Evolutionary conservation across 2,797 vertebrate species (phyloP).

Genomic region (Paramormyrops hopkinsi): DNA sequence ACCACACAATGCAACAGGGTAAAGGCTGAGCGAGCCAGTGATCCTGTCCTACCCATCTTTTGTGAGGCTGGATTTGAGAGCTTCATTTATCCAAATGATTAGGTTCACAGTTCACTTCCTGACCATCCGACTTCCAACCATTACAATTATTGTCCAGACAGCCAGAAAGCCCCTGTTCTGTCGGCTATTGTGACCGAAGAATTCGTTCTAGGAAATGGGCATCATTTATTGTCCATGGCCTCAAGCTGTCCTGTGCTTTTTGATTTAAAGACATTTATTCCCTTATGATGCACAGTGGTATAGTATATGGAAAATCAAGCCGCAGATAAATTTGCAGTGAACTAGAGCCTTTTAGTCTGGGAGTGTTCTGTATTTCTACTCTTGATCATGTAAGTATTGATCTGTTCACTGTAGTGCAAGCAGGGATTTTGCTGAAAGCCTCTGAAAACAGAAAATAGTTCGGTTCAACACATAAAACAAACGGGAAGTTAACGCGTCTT

Average conservation of each 20-base stretch:
- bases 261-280: background rate
- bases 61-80: constrained; percentile 33
- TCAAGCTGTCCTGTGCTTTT: background rate
- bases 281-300: background rate
- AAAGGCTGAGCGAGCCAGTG: background rate
- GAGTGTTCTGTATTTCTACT: background rate
- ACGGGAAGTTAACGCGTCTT: background rate
- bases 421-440: background rate
- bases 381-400: background rate
- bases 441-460: background rate
- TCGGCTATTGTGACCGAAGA: background rate
- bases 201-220: background rate
- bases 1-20: constrained; percentile 15
- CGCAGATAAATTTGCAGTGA: background rate
- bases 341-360: background rate
- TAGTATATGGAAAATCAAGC: background rate
- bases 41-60: constrained; percentile 22
- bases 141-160: background rate
- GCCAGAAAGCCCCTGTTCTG: background rate
- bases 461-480: background rate
- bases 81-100: constrained; percentile 53
- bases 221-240: background rate
- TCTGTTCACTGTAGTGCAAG: background rate
- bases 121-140: constrained; percentile 34
- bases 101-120: constrained; percentile 42